Conservation (phyloP, 2,888 invertebrate genomes). For the Melanchra persicariae region DNA sequence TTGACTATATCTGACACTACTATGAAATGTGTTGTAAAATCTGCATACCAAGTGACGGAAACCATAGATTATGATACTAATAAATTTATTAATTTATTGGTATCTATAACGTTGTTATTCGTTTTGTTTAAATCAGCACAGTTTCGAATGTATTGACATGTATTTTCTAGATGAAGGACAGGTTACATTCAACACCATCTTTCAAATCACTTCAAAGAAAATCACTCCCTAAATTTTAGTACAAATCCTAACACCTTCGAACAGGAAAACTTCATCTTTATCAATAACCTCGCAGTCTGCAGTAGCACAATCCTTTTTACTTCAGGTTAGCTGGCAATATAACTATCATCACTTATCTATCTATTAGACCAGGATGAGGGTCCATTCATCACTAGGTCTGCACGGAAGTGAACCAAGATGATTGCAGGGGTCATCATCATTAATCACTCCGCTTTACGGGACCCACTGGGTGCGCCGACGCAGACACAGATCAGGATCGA, state of each 20-base stretch:
- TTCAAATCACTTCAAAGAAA: not conserved
- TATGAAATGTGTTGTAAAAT: slow-evolving; percentile 48
- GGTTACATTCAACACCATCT: no score
- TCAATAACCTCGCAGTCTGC: not conserved
- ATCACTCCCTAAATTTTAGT: not conserved
- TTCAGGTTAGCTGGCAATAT: slow-evolving; percentile 39
- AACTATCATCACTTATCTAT: slow-evolving; percentile 64
- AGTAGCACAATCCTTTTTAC: slow-evolving; percentile 52
- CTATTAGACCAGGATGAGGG: slow-evolving; percentile 58
- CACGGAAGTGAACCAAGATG: slow-evolving; percentile 66
- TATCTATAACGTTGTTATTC: not conserved
- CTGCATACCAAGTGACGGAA: slow-evolving; percentile 37
- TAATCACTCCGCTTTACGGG: slow-evolving; percentile 72
- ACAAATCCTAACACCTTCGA: not conserved
- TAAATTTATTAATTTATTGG: slow-evolving; percentile 29
- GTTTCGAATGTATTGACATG: not conserved
- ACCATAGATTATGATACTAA: slow-evolving; percentile 17
- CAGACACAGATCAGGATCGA: slow-evolving; percentile 51
- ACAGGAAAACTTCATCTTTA: slow-evolving; percentile 12
- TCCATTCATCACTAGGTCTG: slow-evolving; percentile 63
- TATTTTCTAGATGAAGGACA: not conserved
- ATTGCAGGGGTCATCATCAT: slow-evolving; percentile 73
- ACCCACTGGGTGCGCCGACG: slow-evolving; percentile 50
- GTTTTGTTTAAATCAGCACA: not conserved
- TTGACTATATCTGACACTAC: slow-evolving; percentile 49